These are phyloP conservation scores for Drepanosiphum platanoidis DNA, from an alignment of 2,888 invertebrate genomes.

Conservation along the genomic window DNA sequence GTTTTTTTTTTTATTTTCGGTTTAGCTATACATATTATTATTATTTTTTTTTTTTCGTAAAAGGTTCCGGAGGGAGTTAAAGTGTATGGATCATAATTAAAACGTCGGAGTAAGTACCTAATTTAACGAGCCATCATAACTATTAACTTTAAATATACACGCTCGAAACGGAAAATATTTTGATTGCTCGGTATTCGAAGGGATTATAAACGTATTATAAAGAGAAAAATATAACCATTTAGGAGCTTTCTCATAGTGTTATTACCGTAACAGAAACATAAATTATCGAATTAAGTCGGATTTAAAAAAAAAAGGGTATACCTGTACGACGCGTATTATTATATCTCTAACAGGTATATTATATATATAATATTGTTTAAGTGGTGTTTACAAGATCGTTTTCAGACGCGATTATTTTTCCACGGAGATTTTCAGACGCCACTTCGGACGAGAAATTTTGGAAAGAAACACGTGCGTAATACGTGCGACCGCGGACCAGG, in stretches of 20 bases:
- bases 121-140: background rate
- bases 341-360: background rate
- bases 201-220: conserved; percentile 21
- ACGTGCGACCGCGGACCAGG: background rate
- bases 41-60: background rate
- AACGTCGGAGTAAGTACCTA: background rate
- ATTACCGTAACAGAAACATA: background rate
- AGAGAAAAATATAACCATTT: background rate
- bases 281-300: background rate
- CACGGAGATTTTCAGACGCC: background rate
- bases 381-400: background rate
- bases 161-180: background rate
- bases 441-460: too few relatives aligned
- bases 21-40: too few relatives aligned
- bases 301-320: background rate
- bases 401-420: background rate
- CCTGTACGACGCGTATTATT: background rate
- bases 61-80: background rate
- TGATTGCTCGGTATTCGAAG: conserved; percentile 1
- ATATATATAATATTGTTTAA: background rate
- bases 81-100: background rate
- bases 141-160: conserved; percentile 1
- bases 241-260: background rate
- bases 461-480: background rate
- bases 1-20: background rate